Conservation (phyloP, 1,140 invertebrate species). For the Tetramorium simillimum region DNA sequence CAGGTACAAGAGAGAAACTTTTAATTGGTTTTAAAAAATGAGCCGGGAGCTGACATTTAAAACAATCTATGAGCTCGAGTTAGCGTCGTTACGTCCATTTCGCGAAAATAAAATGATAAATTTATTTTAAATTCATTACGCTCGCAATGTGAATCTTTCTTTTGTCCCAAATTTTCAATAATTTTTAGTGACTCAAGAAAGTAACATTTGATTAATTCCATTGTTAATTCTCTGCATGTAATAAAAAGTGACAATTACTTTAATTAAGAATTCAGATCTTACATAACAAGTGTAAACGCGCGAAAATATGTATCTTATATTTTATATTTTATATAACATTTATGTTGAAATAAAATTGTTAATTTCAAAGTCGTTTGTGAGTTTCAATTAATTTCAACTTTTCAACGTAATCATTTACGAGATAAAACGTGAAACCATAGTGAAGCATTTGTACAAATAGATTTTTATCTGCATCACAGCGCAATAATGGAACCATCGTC, state of each 20-base stretch:
- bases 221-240: background rate
- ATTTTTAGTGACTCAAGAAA: background rate
- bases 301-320: background rate
- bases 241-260: background rate
- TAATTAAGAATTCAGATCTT: slow-evolving; percentile 1
- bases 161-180: background rate
- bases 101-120: slow-evolving; percentile 50
- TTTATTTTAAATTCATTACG: slow-evolving; percentile 42
- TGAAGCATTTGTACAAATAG: background rate
- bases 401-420: background rate
- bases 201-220: background rate
- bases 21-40: slow-evolving; percentile 80
- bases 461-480: slow-evolving; percentile 6
- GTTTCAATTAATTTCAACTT: background rate
- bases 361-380: background rate
- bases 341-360: background rate
- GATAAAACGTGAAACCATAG: background rate
- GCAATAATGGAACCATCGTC: background rate
- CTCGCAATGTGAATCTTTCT: background rate
- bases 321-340: background rate
- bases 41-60: slow-evolving; percentile 60
- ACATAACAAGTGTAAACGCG: background rate
- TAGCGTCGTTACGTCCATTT: slow-evolving; percentile 46
- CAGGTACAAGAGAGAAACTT: slow-evolving; percentile 69
- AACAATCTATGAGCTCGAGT: slow-evolving; percentile 56